Evolutionary conservation across 2,113 vertebrate species (phyloP).

Genomic region (Lagopus muta): DNA sequence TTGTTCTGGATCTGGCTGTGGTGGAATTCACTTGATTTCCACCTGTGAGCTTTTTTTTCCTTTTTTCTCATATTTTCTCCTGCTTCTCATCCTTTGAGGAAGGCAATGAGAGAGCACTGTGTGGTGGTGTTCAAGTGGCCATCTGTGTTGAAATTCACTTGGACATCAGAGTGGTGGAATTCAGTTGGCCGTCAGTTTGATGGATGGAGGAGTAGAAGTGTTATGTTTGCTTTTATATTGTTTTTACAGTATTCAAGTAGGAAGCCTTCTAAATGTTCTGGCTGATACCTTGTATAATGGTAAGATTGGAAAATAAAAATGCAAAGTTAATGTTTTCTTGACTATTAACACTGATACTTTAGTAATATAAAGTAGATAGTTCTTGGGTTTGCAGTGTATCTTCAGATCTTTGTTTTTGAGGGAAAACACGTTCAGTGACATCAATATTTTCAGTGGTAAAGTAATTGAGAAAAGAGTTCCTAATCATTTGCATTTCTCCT

Average conservation of each 20-base stretch:
- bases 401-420: neutral
- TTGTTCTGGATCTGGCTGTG: neutral
- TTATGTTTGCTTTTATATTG: neutral
- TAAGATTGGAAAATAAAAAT: neutral
- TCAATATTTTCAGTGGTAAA: neutral
- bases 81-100: neutral
- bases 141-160: neutral
- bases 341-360: neutral
- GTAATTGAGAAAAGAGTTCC: neutral
- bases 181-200: neutral
- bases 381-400: neutral
- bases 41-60: neutral
- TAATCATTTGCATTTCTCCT: constrained; percentile 42
- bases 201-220: neutral
- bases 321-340: neutral
- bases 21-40: neutral
- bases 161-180: neutral
- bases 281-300: neutral
- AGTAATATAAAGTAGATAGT: neutral
- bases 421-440: neutral
- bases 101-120: neutral
- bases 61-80: neutral
- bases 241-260: neutral
- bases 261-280: neutral
- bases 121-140: neutral